A percentile compares a stretch with the other conserved stretches of the same genome.
Conservation (phyloP, 2,888 invertebrate genomes). For the Hoplodrina ambigua region DNA sequence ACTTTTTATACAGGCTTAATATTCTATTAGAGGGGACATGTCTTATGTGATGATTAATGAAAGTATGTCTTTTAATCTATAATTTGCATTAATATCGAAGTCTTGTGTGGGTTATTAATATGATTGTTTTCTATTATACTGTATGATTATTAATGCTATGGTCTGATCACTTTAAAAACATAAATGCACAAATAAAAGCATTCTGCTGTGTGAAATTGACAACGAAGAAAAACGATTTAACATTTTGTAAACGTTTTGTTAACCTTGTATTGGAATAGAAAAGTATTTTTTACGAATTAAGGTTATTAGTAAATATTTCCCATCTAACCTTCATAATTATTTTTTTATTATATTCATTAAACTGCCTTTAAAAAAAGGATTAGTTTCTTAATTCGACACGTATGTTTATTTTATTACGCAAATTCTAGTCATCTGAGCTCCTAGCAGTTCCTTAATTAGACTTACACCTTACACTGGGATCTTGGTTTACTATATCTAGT, state of each 20-base stretch:
- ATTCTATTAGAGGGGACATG: conserved; percentile 82
- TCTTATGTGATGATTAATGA: conserved; percentile 66
- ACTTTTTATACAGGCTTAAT: conserved; percentile 74
- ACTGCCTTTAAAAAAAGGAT: too few relatives aligned
- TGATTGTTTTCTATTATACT: conserved; percentile 37
- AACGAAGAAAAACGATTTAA: not conserved
- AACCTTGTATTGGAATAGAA: too few relatives aligned
- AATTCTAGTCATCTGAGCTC: too few relatives aligned
- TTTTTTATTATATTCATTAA: too few relatives aligned
- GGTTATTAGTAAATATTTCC: too few relatives aligned
- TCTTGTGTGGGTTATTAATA: conserved; percentile 27
- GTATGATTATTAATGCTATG: conserved; percentile 18
- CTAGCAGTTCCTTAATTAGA: too few relatives aligned
- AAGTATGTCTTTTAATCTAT: conserved; percentile 37
- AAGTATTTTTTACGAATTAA: too few relatives aligned
- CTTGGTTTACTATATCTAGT: too few relatives aligned
- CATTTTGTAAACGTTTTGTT: not conserved
- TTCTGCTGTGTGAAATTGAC: not conserved
- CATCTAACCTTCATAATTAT: too few relatives aligned
- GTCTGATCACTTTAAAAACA: conserved; percentile 12
- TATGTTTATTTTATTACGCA: too few relatives aligned
- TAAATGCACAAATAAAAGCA: conserved; percentile 11
- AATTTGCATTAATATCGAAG: conserved; percentile 47
- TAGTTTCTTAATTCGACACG: too few relatives aligned
- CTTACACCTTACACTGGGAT: too few relatives aligned